These are phyloP conservation scores for Calephelis nemesis DNA, from an alignment of 1,140 invertebrate genomes.

Conservation along the genomic window DNA sequence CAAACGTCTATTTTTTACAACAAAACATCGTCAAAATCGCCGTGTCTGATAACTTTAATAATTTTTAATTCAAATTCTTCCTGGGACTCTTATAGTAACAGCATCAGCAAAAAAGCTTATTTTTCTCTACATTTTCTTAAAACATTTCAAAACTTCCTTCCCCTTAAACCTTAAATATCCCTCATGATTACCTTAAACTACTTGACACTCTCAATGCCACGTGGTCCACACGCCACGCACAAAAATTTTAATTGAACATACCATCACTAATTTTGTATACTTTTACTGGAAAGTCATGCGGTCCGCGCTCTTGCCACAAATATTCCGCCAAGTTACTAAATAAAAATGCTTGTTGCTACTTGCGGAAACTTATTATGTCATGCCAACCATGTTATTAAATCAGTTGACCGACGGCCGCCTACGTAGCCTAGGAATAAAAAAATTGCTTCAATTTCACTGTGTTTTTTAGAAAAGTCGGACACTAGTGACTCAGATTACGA, in stretches of 20 bases:
- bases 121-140: too few relatives aligned
- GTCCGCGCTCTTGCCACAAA: background rate
- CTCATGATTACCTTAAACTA: too few relatives aligned
- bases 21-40: too few relatives aligned
- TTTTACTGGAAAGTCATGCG: constrained; percentile 8
- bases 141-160: too few relatives aligned
- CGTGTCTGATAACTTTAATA: too few relatives aligned
- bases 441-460: background rate
- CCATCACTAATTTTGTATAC: constrained; percentile 12
- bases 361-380: background rate
- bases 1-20: too few relatives aligned
- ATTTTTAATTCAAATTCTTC: too few relatives aligned
- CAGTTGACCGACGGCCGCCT: background rate
- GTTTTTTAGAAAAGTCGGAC: background rate
- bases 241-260: constrained; percentile 6
- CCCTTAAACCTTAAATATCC: too few relatives aligned
- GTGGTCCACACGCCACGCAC: background rate
- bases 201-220: constrained; percentile 8
- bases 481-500: background rate
- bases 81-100: too few relatives aligned
- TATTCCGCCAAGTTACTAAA: background rate
- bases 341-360: constrained; percentile 10
- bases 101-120: too few relatives aligned
- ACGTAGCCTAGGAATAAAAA: background rate
- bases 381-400: background rate